Evolutionary conservation across 2,888 invertebrate species (phyloP).

Genomic region (Pinctada fucata): DNA sequence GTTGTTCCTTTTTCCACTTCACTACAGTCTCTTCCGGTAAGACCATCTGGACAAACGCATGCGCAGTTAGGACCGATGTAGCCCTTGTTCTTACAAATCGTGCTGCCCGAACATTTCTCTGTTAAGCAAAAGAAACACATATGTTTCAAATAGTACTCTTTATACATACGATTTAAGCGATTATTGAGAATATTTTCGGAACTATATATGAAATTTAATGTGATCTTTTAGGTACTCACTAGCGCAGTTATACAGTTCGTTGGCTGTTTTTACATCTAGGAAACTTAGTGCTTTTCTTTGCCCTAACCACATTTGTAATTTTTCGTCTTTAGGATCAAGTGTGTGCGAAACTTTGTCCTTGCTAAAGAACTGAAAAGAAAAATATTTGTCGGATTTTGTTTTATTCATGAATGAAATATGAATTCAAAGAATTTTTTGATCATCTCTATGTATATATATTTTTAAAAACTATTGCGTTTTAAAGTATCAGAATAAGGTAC

Average conservation of each 20-base stretch:
- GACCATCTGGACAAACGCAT: constrained; percentile 48
- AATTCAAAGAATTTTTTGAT: too few species aligned
- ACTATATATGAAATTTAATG: too few species aligned
- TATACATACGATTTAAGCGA: too few species aligned
- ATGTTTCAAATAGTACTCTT: too few species aligned
- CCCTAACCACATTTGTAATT: constrained; percentile 60
- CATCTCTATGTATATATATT: too few species aligned
- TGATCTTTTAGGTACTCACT: constrained; percentile 24
- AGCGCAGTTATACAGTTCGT: constrained; percentile 51
- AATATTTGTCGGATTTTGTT: too few species aligned
- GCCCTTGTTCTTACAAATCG: constrained; percentile 45
- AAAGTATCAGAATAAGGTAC: too few species aligned
- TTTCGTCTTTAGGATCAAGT: constrained; percentile 58
- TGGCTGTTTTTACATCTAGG: constrained; percentile 67
- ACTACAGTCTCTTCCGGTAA: constrained; percentile 43
- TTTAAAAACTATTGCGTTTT: too few species aligned
- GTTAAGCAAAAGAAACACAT: too few species aligned
- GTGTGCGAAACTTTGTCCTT: constrained; percentile 42
- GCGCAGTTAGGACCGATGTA: constrained; percentile 49
- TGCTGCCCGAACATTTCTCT: too few species aligned
- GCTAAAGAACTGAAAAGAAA: constrained; percentile 43
- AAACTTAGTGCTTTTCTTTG: constrained; percentile 67
- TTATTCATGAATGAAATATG: too few species aligned
- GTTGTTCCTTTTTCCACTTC: constrained; percentile 38
- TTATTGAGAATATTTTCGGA: too few species aligned